Evolutionary conservation across 2,113 vertebrate species (phyloP), one percentile per base, ranked within the genome.

Genomic region (Pao palembangensis): DNA sequence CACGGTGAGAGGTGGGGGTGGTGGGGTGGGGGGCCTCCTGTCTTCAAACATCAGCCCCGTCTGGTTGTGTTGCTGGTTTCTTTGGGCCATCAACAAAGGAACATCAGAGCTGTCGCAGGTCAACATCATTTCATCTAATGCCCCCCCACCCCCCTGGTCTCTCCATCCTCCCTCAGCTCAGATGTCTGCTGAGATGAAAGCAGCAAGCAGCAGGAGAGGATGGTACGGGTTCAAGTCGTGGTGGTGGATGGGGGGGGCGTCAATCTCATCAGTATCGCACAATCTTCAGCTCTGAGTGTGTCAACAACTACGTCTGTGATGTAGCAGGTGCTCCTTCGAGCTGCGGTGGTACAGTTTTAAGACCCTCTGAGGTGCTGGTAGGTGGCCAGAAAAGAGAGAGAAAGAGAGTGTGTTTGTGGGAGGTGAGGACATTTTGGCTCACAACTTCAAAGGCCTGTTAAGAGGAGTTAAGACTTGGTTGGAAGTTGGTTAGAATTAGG

Each of bases 181-280:
- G 71, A 82, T 55, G 78, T 81, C 76, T 67, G 61, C 58, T 43
- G 25, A 64, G 67, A 87, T 82, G 68, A 80, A 77, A 79, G 79
- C 50, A 31, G 55, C 62, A 54, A 61, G 68, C 53, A 66, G 73
- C 76, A 58, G 68, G 57, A 72, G 44, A 76, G 52, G 51, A 75
- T 34, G 13, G 21, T 50, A 52, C 54, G 23, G 73, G 65, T 50
- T 20, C n/a, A 49, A 21, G 16, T 84, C 75, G 68, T 59, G 55
- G 53, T 59, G 49, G 59, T 42, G 55, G 62, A 23, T 62, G 70
- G 58, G 53, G 62, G 47, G 55, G 67, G 72, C 20, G n/a, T 81
- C 72, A 58, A 69, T 67, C 67, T 58, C n/a, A 44, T 61, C 58
- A 21, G 38, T 19, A 31, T 23, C 64, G 5, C 25, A 3, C 25